Base-by-base conservation (phyloP, 2,113 vertebrate genomes). In the Recurvirostra avosetta region DNA sequence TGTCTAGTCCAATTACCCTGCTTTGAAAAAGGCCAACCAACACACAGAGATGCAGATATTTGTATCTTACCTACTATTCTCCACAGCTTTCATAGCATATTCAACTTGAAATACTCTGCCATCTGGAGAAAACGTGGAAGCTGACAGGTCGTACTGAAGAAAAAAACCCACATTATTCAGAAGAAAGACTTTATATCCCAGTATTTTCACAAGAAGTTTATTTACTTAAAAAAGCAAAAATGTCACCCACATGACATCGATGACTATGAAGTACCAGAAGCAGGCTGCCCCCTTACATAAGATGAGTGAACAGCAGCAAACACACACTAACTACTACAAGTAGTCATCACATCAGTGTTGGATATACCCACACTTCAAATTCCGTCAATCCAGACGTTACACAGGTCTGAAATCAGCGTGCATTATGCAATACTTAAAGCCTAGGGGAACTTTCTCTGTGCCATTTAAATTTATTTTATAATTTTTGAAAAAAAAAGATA, bases 61-160 rank as follows among this genome's bases (percentile, higher is more conserved):
- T 80, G 45, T 76, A 93, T 92, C 98, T 98, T 95, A 99, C 99
- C 99, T 99, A 96, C 99, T 99, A 30, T 99, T 99, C 97, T 99
- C 99, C 43, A 99, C 99, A 21, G 99, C 99, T 97, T 99, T 99
- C 98, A 99, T 99, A 61, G 99, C 99, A 97, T 99, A 99, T 86
- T 99, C 99, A 91, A 99, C 99, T 96, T 99, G 99, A 95, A 99
- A 99, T 53, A 99, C 99, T 93, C 99, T 98, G 43, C 99, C 99
- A 94, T 99, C 99, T 15, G 99, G 99, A 66, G 99, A 99, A 96
- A 99, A 99, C 2, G 99, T 99, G 92, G 99, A 99, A 47, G 99
- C 99, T 23, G 99, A 99, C 94, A 99, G 97, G 95, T 99, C 99
- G 58, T 99, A 99, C 99, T 97, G 83, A 98, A 96, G 14, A 92